Conservation (phyloP, 2,797 vertebrate species). For the Siniperca scherzeri region DNA sequence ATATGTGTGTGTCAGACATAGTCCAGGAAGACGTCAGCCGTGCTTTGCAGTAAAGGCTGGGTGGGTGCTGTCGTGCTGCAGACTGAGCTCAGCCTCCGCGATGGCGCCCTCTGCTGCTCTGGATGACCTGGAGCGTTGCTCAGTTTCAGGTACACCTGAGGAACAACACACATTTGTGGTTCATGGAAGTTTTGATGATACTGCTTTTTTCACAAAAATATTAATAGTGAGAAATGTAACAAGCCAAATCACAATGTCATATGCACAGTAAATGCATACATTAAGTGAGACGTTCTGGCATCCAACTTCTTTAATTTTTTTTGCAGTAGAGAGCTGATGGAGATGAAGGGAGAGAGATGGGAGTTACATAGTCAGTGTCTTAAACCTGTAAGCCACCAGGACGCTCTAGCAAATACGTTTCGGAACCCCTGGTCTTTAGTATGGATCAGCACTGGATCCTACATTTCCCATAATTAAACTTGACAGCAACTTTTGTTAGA, state of each 20-base stretch:
- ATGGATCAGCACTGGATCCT: neutral
- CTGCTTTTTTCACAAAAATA: neutral
- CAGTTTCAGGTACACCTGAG: conserved; percentile 84
- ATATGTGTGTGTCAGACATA: conserved; percentile 61
- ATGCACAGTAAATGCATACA: neutral
- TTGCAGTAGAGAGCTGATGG: neutral
- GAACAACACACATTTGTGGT: conserved; percentile 16
- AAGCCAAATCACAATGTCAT: neutral
- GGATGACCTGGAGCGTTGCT: conserved; percentile 65
- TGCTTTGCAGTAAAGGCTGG: conserved; percentile 90
- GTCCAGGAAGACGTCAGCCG: conserved; percentile 83
- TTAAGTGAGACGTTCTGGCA: neutral
- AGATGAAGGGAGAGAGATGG: neutral
- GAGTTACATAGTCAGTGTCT: neutral
- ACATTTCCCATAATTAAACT: neutral
- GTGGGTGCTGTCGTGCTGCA: conserved; percentile 95
- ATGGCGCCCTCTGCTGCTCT: conserved; percentile 84
- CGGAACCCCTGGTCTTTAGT: neutral
- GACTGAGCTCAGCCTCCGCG: conserved; percentile 93
- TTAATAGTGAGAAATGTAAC: neutral
- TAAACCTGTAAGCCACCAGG: neutral
- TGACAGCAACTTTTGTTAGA: neutral
- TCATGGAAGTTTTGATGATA: neutral
- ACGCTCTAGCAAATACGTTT: neutral
- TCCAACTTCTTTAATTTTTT: neutral